Evolutionary conservation across 2,113 vertebrate genomes (phyloP), one percentile per base, ranked within the genome.

Genomic region (Gallinago jamesoni): DNA sequence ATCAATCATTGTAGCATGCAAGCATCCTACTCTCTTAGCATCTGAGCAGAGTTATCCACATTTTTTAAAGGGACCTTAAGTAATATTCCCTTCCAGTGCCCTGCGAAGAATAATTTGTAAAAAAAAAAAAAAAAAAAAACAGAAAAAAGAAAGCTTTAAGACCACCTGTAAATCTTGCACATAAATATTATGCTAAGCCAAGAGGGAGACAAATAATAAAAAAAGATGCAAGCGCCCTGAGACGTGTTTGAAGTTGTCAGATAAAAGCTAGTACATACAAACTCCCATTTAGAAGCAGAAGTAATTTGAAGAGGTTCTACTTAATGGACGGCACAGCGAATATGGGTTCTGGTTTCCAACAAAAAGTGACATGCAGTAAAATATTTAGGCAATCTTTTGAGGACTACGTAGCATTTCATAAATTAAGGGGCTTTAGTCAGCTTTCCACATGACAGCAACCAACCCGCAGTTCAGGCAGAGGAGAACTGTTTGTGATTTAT

Each of bases 381-480:
- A 96, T 95, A 95, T 95, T 96, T 96, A 94, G 92, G 89, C 67
- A 77, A 95, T 66, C 87, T 89, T 93, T 80, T 69, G 86, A 96
- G 91, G 31, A 69, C 59, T 89, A 50, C 0, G 12, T 33, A 96
- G 66, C 80, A 91, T 95, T 95, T 95, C 37, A 96, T 95, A 92
- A 95, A 91, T 93, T 82, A 96, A 95, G 84, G 80, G 62, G 77
- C 62, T 94, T 96, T 84, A 94, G 90, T 72, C 74, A 92, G 92
- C 87, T 83, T 91, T 93, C 84, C 74, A 93, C 1, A 0, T 87
- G 92, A 96, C 89, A 95, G 83, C 57, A 94, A 75, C 72, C 76
- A 81, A 80, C 27, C 12, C 10, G 1, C 90, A 84, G 73, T 31
- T 93, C 87, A 93, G 77, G 53, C 53, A 53, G 47, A 41, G 55